Evolutionary conservation across 2,113 vertebrate genomes (phyloP), one percentile per base, ranked within the genome.

Genomic region (Osmerus eperlanus): DNA sequence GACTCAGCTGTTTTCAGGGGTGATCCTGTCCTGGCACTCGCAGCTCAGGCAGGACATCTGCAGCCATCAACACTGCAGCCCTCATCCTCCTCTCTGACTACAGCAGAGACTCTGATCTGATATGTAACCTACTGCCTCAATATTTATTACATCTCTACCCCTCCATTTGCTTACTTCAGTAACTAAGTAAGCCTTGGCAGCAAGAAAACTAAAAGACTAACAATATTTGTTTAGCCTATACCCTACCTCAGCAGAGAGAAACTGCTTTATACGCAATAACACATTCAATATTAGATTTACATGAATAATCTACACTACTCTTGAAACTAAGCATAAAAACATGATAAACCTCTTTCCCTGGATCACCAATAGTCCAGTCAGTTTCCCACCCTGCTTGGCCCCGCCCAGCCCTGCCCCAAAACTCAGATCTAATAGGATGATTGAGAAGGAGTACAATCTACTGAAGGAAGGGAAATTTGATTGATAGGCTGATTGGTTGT

Each of bases 401-500:
- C 6, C 73, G 71, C 79, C 78, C 76, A 32, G 11, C 68, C 83
- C 70, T 18, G 56, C 23, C 19, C 61, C 21, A 51, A 72, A 71
- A 41, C 58, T 12, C 71, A 32, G 61, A 15, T 36, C 29, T 16
- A 64, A 63, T 13, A 19, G 23, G 52, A 12, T 18, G 16, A 29
- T 28, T 15, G 7, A 36, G 9, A 16, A 77, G 83, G 89, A 91
- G 89, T 89, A 91, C 91, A 91, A 91, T 90, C 91, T 91, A 93
- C 91, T 84, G 77, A 81, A 74, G 73, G 79, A 75, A 65, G 64
- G 18, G 28, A 25, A 67, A 64, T 83, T 62, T 85, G 75, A 84
- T 76, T 82, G 83, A 88, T 74, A 86, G 86, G 89, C 92, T 93
- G 92, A 93, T 92, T 93, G 91, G 88, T 90, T 93, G 91, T 90